Evolutionary conservation across 2,888 invertebrate species (phyloP), one percentile per base, ranked within the genome.

Genomic region (Encarsia formosa): DNA sequence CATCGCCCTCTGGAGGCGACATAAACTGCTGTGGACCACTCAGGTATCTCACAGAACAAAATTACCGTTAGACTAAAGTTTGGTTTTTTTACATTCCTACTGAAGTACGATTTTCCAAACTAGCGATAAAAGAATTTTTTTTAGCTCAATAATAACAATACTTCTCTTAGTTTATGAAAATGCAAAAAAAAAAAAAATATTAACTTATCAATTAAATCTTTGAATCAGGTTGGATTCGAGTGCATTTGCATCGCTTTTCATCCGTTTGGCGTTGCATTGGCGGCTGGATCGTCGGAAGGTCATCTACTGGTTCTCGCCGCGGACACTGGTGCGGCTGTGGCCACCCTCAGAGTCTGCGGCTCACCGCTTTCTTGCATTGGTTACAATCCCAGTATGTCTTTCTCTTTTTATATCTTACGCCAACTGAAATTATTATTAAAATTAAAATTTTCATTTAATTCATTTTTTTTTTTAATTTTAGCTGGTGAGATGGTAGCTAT

Each of bases 241-340:
- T 92, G 92, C 67, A 87, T 91, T 31, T 88, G 91, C 3, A 76
- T 93, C 57, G 86, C 87, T 19, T 91, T 92, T 76, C 92, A 94
- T 76, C 88, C 92, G 0, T 87, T 88, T 61, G 93, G 93, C 19
- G 87, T 88, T 1, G 88, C 91, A 5, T 75, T 94, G 40, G 91
- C 91, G 6, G 89, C 90, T 2, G 95, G 94, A 47, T 92, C 92
- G 63, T 87, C 88, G 16, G 91, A 92, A 67, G 94, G 95, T 0
- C 90, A 92, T 70, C 78, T 95, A 49, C 80, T 91, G 38, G 86
- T 93, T 34, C 78, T 94, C 41, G 91, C 91, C 67, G 87, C 91
- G 0, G 90, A 91, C 65, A 88, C 87, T 45, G 94, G 94, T 0
- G 83, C 87, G 1, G 87, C 89, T 29, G 87, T 91, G 19, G 84